Base-by-base conservation (phyloP, 1,140 invertebrate genomes). In the Leptinotarsa texana region DNA sequence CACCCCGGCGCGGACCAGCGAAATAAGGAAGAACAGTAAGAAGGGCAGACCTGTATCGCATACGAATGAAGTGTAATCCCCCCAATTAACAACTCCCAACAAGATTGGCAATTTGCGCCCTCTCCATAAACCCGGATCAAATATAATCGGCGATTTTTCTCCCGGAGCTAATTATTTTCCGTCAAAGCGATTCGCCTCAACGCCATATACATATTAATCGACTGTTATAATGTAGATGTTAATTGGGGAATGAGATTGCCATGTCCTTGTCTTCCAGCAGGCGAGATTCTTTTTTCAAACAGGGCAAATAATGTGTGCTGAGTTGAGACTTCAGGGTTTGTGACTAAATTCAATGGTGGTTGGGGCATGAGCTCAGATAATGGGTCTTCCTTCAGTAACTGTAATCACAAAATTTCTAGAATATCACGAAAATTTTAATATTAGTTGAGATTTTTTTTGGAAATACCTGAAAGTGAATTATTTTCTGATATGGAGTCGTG, bases 81-180 rank as follows among this genome's bases (percentile, higher is more conserved):
- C 78, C 74, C 80, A 83, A 83, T 83, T 83, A 83, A 82, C 82
- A 83, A 81, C 79, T 83, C 78, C 80, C 82, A 83, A 82, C 82
- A 82, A 83, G 82, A 83, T 83, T 82, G 82, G 78, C 82, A 83
- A 83, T 83, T 83, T 83, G 81, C 77, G 77, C 81, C 78, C 80
- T 77, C 73, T 76, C 77, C 73, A 78, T 77, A 79, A 71, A 75
- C 79, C 78, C 76, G 82, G 81, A 83, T 83, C 82, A 83, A 82
- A 82, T 82, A 81, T 82, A 81, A 83, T 81, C 82, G 80, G 63
- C 80, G 82, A 83, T 83, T 83, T 83, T 83, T 83, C 81, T 81
- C 74, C 78, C 75, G 76, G 48, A 78, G 79, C 79, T 83, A 83
- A 83, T 83, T 83, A 83, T 82, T 83, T 83, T 81, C 79, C 80